These are phyloP conservation scores for Drosophila neutralis DNA, from an alignment of 2,888 invertebrate species.

Conservation along the genomic window DNA sequence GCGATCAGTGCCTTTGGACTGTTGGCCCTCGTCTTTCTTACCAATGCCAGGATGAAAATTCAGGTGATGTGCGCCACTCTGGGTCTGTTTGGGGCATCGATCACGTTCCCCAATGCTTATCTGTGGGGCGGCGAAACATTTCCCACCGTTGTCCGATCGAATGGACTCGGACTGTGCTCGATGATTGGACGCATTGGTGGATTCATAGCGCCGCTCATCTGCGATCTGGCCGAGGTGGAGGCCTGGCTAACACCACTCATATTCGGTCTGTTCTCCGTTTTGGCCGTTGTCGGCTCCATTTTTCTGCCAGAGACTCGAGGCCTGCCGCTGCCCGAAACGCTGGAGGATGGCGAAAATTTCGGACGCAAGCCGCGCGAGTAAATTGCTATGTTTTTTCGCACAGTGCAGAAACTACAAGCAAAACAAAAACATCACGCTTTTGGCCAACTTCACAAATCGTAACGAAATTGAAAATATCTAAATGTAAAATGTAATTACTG, in stretches of 20 bases:
- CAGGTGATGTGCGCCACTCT: constrained; percentile 50
- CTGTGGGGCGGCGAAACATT: constrained; percentile 95
- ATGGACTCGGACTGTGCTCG: constrained; percentile 93
- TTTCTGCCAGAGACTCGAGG: constrained; percentile 88
- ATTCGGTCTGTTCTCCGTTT: constrained; percentile 89
- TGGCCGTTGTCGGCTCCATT: constrained; percentile 89
- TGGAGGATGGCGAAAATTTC: constrained; percentile 91
- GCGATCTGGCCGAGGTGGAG: constrained; percentile 81
- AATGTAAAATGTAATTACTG: constrained; percentile 76
- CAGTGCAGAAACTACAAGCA: constrained; percentile 2
- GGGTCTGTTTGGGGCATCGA: constrained; percentile 90
- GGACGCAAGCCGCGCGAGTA: constrained; percentile 70
- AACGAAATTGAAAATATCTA: constrained; percentile 52
- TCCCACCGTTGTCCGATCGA: constrained; percentile 94
- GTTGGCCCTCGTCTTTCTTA: constrained; percentile 85
- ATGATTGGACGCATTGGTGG: constrained; percentile 94
- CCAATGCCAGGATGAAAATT: accelerated
- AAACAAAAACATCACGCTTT: constrained; percentile 12
- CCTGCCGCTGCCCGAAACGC: constrained; percentile 89
- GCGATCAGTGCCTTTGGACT: constrained; percentile 88
- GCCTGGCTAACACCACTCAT: constrained; percentile 89
- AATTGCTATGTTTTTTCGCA: background rate
- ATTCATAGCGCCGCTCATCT: constrained; percentile 93
- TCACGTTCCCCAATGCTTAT: constrained; percentile 94
- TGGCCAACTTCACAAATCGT: background rate